phyloP scores from a whole-genome alignment of 2,888 invertebrate species.

The Philopedon plagiatum region DNA sequence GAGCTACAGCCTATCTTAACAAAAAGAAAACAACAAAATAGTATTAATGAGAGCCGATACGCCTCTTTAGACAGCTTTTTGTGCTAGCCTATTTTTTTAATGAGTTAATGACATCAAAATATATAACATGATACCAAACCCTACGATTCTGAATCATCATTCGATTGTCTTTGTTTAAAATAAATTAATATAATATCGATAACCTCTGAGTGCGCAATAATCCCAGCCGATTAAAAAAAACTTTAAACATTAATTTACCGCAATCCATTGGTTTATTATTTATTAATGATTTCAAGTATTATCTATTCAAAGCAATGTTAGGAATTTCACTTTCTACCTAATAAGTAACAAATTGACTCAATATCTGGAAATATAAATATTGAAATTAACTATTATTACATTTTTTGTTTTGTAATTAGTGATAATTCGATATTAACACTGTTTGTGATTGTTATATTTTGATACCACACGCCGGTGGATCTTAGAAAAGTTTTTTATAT shows the following conservation, averaged over 20 bases:
- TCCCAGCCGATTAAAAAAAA: neutral
- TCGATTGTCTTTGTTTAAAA: neutral
- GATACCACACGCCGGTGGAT: too few species aligned
- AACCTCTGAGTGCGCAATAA: neutral
- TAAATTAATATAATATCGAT: neutral
- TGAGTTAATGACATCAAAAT: neutral
- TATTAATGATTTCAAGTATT: neutral
- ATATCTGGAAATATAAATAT: neutral
- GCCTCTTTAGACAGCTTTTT: neutral
- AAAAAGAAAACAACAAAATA: too few species aligned
- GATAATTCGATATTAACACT: too few species aligned
- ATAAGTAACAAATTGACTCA: neutral
- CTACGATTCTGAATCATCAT: neutral
- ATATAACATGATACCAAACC: neutral
- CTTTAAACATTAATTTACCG: neutral
- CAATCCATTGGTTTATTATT: neutral
- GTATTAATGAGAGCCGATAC: too few species aligned
- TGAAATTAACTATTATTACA: neutral
- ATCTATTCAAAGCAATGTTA: slow-evolving; percentile 4
- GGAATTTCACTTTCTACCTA: slow-evolving; percentile 3
- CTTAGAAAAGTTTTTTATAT: too few species aligned
- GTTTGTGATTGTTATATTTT: too few species aligned
- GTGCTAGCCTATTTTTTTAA: neutral
- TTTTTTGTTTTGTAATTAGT: neutral
- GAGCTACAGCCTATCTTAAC: too few species aligned